Conservation (phyloP, 2,113 vertebrate species). For the Nyctibius bracteatus region DNA sequence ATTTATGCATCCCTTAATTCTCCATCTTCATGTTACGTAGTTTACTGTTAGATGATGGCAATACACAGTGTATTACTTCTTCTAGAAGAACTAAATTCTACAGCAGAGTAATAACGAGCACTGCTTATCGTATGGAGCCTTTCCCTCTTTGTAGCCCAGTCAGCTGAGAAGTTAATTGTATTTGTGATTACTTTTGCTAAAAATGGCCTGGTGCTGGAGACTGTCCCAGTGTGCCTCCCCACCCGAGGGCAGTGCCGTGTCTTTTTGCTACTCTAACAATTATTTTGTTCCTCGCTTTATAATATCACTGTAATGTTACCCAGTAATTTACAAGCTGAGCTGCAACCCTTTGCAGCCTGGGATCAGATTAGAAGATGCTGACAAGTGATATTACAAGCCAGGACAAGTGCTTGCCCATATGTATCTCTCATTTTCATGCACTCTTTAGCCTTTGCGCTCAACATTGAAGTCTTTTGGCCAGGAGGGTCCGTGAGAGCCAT, state of each 20-base stretch:
- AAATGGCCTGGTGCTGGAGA: not conserved
- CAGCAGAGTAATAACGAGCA: not conserved
- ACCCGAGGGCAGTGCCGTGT: not conserved
- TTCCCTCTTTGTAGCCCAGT: not conserved
- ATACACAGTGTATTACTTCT: not conserved
- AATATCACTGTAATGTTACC: not conserved
- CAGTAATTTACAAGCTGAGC: not conserved
- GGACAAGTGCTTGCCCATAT: not conserved
- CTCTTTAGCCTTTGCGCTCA: not conserved
- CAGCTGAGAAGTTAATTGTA: slow-evolving; percentile 21
- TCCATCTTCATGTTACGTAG: not conserved
- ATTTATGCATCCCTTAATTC: not conserved
- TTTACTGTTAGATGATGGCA: not conserved
- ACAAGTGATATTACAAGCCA: not conserved
- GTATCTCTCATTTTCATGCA: not conserved
- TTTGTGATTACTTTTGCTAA: slow-evolving; percentile 24
- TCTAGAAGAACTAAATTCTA: not conserved
- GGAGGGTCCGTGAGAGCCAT: not conserved
- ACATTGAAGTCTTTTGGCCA: not conserved
- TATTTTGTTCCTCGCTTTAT: slow-evolving; percentile 11
- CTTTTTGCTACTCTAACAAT: slow-evolving; percentile 22
- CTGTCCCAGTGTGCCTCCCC: not conserved
- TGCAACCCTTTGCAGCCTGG: not conserved
- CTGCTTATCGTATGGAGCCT: not conserved
- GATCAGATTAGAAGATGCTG: slow-evolving; percentile 37